Evolutionary conservation across 2,888 invertebrate species (phyloP), one percentile per base, ranked within the genome.

Genomic region (Caenorhabditis zanzibari): DNA sequence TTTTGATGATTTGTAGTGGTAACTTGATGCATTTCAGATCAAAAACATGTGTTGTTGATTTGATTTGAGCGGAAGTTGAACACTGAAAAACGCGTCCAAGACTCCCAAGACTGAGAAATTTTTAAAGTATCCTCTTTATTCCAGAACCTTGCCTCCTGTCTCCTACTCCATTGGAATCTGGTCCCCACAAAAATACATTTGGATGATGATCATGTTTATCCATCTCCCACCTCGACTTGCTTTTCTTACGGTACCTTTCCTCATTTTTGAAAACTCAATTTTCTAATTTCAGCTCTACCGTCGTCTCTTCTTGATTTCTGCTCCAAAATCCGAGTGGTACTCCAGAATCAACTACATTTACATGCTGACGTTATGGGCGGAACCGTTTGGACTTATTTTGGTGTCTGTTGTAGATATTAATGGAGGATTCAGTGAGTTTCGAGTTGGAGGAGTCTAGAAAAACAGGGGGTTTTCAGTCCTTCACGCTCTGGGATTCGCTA

Each of bases 111-210:
- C n/a, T n/a, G n/a, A n/a, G n/a, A n/a, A n/a, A n/a, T n/a, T n/a
- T n/a, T n/a, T n/a, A n/a, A n/a, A n/a, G 32, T 32, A 7, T 32
- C 32, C 32, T 32, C 32, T 2, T 58, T 61, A 14, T 76, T 91
- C 38, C 77, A 91, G 92, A 58, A 72, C 85, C 1, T 77, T 91
- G 14, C 92, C 92, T 2, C 92, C 92, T 1, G 90, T 92, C 16
- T 89, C 89, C 32, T 91, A 92, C 63, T 89, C 88, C 4, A 91
- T 91, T 28, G 91, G 91, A 22, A 89, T 92, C 16, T 91, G 91
- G 91, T 82, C 88, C 54, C 91, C 91, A 19, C 91, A 91, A 71
- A 88, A 87, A 63, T 90, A 85, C 75, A 85, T 92, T 52, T 91
- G 91, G 91, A 83, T 92, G 61, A 72, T 89, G 64, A 85, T 91